phyloP scores from a whole-genome alignment of 2,797 vertebrate species.

The Crocodylus rhombifer region DNA sequence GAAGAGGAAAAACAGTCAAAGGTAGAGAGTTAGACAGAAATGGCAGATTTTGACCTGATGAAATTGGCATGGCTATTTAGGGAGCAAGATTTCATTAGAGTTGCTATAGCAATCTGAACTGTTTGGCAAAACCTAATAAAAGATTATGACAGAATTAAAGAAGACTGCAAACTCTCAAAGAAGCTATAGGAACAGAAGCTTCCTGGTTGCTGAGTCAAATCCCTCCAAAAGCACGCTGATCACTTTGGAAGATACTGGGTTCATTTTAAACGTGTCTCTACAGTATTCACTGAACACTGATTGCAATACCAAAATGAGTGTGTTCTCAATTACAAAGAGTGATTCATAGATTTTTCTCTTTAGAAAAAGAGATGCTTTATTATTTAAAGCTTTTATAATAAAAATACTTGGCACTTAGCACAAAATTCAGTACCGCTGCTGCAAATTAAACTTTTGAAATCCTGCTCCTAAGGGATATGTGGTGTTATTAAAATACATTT shows the following conservation, averaged over 20 bases:
- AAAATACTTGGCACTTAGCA: neutral
- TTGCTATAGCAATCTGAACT: slow-evolving; percentile 73
- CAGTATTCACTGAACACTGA: slow-evolving; percentile 12
- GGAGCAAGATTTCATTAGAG: slow-evolving; percentile 72
- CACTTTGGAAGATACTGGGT: slow-evolving; percentile 75
- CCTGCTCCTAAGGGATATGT: neutral
- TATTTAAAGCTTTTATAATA: slow-evolving; percentile 36
- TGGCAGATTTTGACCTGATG: slow-evolving; percentile 59
- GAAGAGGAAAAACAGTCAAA: neutral
- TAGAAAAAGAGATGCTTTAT: neutral
- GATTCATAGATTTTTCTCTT: neutral
- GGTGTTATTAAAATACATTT: rapidly evolving
- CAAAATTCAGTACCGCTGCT: slow-evolving; percentile 8
- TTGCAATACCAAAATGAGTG: slow-evolving; percentile 11
- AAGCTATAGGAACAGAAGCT: slow-evolving; percentile 46
- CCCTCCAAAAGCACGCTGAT: slow-evolving; percentile 56
- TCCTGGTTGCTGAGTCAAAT: slow-evolving; percentile 60
- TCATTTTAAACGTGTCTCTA: slow-evolving; percentile 32
- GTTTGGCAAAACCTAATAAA: slow-evolving; percentile 69
- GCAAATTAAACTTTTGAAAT: neutral
- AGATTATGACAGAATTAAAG: slow-evolving; percentile 64
- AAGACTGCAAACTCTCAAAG: slow-evolving; percentile 32
- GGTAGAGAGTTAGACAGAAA: slow-evolving; percentile 38
- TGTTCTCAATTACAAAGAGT: slow-evolving; percentile 35
- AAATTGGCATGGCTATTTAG: slow-evolving; percentile 63